These are phyloP conservation scores for Lucifuga dentata DNA, from an alignment of 2,113 vertebrate species.

Conservation along the genomic window DNA sequence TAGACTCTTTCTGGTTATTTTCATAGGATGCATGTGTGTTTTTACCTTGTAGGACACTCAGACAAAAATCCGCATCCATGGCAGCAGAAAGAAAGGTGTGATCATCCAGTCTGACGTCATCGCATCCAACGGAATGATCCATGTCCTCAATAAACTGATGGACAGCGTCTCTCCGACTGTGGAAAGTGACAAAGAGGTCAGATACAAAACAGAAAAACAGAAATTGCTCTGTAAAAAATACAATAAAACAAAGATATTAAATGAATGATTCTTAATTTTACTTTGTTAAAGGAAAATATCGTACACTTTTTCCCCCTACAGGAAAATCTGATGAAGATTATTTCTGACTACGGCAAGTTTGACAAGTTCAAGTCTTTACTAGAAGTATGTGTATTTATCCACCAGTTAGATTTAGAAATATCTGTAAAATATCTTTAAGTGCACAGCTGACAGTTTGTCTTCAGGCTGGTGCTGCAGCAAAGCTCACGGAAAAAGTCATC, in stretches of 20 bases:
- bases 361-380: conserved; percentile 85
- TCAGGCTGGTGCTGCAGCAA: too few relatives aligned
- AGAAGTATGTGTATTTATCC: conserved; percentile 82
- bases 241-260: too few relatives aligned
- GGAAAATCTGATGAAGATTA: conserved; percentile 88
- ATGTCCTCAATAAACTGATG: conserved; percentile 90
- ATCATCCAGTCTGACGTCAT: conserved; percentile 86
- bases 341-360: conserved; percentile 86
- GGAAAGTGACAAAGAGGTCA: conserved; percentile 84
- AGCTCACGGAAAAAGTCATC: too few relatives aligned
- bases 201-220: too few relatives aligned
- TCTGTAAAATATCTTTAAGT: too few relatives aligned
- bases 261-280: too few relatives aligned
- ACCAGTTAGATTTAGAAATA: too few relatives aligned
- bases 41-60: conserved; percentile 75
- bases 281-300: too few relatives aligned
- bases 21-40: neutral
- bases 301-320: conserved; percentile 66
- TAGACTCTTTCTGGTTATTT: too few relatives aligned
- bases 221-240: too few relatives aligned
- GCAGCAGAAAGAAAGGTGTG: conserved; percentile 83
- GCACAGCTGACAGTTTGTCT: too few relatives aligned
- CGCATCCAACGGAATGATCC: conserved; percentile 92
- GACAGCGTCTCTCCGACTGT: conserved; percentile 84
- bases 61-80: conserved; percentile 85